These are phyloP conservation scores for Zaprionus lachaisei DNA, from an alignment of 1,140 invertebrate genomes.

Conservation along the genomic window DNA sequence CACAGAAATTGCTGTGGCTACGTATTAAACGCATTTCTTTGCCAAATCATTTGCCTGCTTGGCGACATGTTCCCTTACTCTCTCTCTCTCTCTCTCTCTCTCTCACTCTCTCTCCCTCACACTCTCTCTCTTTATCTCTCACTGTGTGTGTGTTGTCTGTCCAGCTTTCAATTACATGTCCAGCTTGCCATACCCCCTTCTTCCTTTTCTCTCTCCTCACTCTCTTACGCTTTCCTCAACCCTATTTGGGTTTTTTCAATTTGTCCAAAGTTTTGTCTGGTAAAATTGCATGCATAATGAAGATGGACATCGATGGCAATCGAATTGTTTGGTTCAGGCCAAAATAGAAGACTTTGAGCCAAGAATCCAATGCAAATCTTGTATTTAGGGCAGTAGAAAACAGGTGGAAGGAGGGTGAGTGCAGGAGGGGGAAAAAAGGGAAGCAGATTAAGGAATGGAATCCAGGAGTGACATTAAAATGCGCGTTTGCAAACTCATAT, in stretches of 20 bases:
- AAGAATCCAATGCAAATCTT: conserved; percentile 27
- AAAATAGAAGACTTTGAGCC: conserved; percentile 35
- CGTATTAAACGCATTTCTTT: conserved; percentile 59
- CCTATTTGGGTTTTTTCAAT: conserved; percentile 61
- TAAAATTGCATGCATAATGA: conserved; percentile 74
- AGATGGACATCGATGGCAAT: conserved; percentile 58
- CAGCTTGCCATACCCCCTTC: not conserved
- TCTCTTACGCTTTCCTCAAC: not conserved
- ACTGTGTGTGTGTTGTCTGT: not conserved
- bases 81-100: not conserved
- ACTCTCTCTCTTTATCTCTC: not conserved
- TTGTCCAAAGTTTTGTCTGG: conserved; percentile 46
- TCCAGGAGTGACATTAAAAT: conserved; percentile 24
- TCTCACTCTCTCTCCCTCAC: not conserved
- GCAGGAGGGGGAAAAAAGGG: not conserved
- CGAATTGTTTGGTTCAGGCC: conserved; percentile 53
- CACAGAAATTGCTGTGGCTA: not conserved
- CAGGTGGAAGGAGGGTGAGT: not conserved
- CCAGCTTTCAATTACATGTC: conserved; percentile 1
- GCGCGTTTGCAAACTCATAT: conserved; percentile 28
- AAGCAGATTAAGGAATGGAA: not conserved
- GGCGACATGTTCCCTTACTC: conserved; percentile 49
- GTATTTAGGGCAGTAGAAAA: conserved; percentile 6
- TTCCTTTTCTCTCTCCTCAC: too few relatives aligned
- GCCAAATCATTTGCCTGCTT: conserved; percentile 57